phyloP scores from a whole-genome alignment of 1,140 invertebrate species.

The Drosophila paulistorum region DNA sequence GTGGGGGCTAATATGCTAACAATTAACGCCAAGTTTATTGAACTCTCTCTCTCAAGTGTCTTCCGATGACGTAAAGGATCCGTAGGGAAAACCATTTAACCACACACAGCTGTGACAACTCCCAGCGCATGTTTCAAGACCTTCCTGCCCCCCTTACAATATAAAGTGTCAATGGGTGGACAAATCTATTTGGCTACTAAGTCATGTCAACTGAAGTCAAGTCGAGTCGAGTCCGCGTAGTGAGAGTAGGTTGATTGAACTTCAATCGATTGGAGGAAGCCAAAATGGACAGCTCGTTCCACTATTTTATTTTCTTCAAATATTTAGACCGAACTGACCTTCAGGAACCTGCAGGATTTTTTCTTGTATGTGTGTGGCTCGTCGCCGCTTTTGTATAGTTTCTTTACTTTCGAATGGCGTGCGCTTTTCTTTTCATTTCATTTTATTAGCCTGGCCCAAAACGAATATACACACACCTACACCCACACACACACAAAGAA shows the following conservation, averaged over 20 bases:
- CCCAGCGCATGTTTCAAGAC: constrained; percentile 40
- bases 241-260: constrained; percentile 68
- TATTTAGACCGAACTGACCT: constrained; percentile 56
- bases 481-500: constrained; percentile 5
- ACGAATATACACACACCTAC: constrained; percentile 41
- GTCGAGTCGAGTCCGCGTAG: neutral
- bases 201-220: constrained; percentile 45
- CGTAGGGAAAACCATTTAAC: constrained; percentile 6
- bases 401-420: constrained; percentile 46
- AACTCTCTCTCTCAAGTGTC: constrained; percentile 59
- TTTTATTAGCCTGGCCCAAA: constrained; percentile 60
- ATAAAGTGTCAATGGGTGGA: constrained; percentile 50
- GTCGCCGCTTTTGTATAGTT: constrained; percentile 43
- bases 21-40: constrained; percentile 71
- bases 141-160: neutral
- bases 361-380: constrained; percentile 21
- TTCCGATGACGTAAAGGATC: constrained; percentile 51
- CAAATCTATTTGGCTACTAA: constrained; percentile 56
- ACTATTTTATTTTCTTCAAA: constrained; percentile 3
- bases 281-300: neutral
- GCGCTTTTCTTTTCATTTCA: constrained; percentile 72
- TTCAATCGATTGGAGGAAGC: constrained; percentile 58
- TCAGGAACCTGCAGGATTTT: constrained; percentile 36
- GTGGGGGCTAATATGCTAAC: constrained; percentile 43
- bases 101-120: constrained; percentile 54